A percentile compares a stretch with the other conserved stretches of the same genome.
Conservation (phyloP, 2,113 vertebrate genomes). For the Anhinga rufa region DNA sequence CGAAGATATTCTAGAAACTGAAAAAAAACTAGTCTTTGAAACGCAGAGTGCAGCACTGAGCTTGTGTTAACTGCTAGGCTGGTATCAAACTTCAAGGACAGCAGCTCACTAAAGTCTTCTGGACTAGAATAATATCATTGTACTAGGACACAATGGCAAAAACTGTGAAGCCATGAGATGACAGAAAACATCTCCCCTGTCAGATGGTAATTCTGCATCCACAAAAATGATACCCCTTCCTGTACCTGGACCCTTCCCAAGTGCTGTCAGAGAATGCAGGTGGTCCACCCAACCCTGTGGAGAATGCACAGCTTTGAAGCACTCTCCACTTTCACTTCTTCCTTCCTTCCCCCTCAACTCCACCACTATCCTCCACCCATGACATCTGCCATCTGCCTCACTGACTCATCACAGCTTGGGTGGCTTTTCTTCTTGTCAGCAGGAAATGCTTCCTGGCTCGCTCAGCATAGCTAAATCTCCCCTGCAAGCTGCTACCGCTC, state of each 20-base stretch:
- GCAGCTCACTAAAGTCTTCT: not conserved
- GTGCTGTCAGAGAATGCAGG: not conserved
- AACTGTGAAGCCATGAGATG: not conserved
- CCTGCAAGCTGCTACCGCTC: not conserved
- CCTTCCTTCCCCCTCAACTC: not conserved
- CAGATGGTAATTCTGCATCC: not conserved
- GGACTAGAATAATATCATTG: not conserved
- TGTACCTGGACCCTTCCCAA: not conserved
- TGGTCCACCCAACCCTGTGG: not conserved
- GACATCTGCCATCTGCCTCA: constrained; percentile 17
- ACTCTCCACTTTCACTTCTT: not conserved
- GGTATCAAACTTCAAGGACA: not conserved
- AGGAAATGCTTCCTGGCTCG: not conserved
- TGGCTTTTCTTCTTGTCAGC: constrained; percentile 30
- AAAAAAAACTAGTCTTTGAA: not conserved
- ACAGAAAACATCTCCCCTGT: not conserved
- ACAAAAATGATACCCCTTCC: not conserved
- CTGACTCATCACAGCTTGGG: constrained; percentile 43
- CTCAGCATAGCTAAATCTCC: not conserved
- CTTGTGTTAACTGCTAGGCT: not conserved
- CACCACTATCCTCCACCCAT: not conserved
- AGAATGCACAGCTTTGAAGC: not conserved
- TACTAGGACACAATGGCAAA: not conserved
- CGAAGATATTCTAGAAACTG: not conserved
- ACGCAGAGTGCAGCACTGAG: not conserved